Evolutionary conservation across 1,140 invertebrate species (phyloP).

Genomic region (Drosophila ananassae): DNA sequence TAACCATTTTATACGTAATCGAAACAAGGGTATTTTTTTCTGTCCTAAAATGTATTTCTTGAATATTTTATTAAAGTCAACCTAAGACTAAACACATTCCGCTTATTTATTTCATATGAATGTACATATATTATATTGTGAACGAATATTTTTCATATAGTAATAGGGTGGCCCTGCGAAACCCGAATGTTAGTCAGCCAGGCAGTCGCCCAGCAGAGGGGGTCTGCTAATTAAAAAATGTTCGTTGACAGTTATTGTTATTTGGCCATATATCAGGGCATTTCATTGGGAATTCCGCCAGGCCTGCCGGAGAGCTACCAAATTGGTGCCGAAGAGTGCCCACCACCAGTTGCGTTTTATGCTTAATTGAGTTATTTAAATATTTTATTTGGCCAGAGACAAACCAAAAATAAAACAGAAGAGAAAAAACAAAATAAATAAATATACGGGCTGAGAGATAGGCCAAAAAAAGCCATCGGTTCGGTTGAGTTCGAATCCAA

Average conservation of each 20-base stretch:
- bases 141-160: slow-evolving; percentile 58
- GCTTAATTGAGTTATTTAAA: slow-evolving; percentile 82
- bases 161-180: slow-evolving; percentile 33
- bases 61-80: not conserved
- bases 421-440: slow-evolving; percentile 10
- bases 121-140: slow-evolving; percentile 37
- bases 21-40: too few relatives aligned
- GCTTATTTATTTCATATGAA: slow-evolving; percentile 58
- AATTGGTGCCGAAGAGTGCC: slow-evolving; percentile 61
- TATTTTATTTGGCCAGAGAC: slow-evolving; percentile 75
- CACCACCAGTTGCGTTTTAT: slow-evolving; percentile 78
- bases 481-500: slow-evolving; percentile 42
- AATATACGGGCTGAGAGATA: slow-evolving; percentile 1
- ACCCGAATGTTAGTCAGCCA: slow-evolving; percentile 38
- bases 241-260: slow-evolving; percentile 77
- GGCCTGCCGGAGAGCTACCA: slow-evolving; percentile 23
- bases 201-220: slow-evolving; percentile 11
- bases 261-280: slow-evolving; percentile 80
- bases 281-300: slow-evolving; percentile 76
- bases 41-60: not conserved
- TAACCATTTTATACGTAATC: too few relatives aligned
- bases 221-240: slow-evolving; percentile 77
- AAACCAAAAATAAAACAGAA: slow-evolving; percentile 33
- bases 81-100: slow-evolving; percentile 4
- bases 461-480: slow-evolving; percentile 31